Base-by-base conservation (phyloP, 2,888 invertebrate species). In the Orchesella flavescens region DNA sequence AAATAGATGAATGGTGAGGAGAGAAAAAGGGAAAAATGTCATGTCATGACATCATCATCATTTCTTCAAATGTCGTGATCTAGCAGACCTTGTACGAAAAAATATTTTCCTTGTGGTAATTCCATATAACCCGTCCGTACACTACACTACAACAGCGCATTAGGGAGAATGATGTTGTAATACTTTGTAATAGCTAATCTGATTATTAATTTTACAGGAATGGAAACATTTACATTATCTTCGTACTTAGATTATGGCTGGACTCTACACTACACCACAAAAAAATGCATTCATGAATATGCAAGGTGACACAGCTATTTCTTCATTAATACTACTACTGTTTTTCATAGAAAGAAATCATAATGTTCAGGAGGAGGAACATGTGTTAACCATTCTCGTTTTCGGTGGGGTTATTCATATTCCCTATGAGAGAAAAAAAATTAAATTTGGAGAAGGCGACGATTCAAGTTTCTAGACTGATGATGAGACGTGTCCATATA, bases 11-110 rank as follows among this genome's bases (percentile, higher is more conserved):
- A 53, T 15, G 17, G 17, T 61, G 61, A 61, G 23, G 61, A 17
- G 61, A 61, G 17, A 23, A 61, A 61, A 21, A 21, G 21, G 12
- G 19, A 19, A 46, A 46, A 66, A 66, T 66, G 66, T 46, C 79
- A 71, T 79, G 79, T 71, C 77, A 77, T 79, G 79, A 79, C 79
- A 79, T 79, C 79, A 71, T 79, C 79, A 79, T 79, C 24, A 34
- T 23, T 23, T n/a, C 23, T 57, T 72, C 79, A 21, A 46, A 72
- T 72, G 79, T 79, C 79, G 79, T 79, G 79, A 79, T 79, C 79
- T 43, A 79, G 34, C 59, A 79, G 79, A 79, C 79, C 79, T 79
- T 79, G 79, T 72, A 59, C 65, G 34, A 34, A 34, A 34, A 34
- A 34, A 34, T 34, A 34, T 34, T 34, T 34, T 34, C 34, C 34